Percentiles rank a stretch among this genome's conserved stretches.
phyloP scores from a whole-genome alignment of 2,113 vertebrate species.

The Petromus typicus region DNA sequence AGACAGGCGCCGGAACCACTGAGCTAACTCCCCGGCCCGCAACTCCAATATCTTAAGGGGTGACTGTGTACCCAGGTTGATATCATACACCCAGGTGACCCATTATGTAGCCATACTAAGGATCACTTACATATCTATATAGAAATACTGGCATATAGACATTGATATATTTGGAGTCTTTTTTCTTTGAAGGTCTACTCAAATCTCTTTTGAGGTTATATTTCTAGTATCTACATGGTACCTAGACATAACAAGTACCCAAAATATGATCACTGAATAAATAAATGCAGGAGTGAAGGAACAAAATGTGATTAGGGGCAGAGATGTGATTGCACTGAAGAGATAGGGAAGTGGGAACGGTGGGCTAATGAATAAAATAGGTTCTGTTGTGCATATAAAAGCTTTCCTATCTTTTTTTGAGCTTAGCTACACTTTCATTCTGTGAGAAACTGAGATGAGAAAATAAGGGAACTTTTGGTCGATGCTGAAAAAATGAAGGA shows the following conservation, averaged over 20 bases:
- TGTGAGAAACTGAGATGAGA: not conserved
- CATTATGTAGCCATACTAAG: not conserved
- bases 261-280: not conserved
- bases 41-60: not conserved
- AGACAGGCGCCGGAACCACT: too few species aligned
- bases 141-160: not conserved
- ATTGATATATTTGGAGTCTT: not conserved
- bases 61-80: not conserved
- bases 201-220: not conserved
- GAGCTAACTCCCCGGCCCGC: too few species aligned
- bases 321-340: not conserved
- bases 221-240: not conserved
- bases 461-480: not conserved
- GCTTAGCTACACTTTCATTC: not conserved
- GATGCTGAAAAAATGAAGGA: not conserved
- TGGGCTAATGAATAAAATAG: not conserved
- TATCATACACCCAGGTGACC: not conserved
- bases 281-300: not conserved
- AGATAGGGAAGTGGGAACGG: not conserved
- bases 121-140: not conserved
- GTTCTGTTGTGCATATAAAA: not conserved
- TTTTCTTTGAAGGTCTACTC: not conserved
- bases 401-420: not conserved
- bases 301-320: not conserved
- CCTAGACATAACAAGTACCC: not conserved